Conservation (phyloP, 2,113 vertebrate genomes). For the Alethe castanea region DNA sequence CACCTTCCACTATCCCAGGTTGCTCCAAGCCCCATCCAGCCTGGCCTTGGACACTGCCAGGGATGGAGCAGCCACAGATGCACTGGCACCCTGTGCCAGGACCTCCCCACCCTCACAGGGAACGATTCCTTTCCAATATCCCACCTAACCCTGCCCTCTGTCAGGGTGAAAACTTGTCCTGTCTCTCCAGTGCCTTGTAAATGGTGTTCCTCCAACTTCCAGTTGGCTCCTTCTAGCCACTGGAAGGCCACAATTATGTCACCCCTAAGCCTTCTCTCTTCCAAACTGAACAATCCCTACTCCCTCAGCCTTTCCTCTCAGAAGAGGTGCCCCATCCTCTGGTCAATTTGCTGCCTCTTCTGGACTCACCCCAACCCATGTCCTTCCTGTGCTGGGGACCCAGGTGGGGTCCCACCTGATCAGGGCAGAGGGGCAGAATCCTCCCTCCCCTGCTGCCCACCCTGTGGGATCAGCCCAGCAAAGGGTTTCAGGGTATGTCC, state of each 20-base stretch:
- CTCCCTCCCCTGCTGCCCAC: neutral
- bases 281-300: neutral
- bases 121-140: neutral
- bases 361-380: neutral
- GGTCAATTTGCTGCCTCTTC: neutral
- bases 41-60: neutral
- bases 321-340: neutral
- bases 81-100: neutral
- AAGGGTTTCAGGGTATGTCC: neutral
- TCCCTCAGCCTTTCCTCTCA: neutral
- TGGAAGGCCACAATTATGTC: too few species aligned
- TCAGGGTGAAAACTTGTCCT: neutral
- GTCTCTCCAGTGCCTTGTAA: neutral
- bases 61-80: neutral
- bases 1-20: rapidly evolving
- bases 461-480: neutral
- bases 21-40: rapidly evolving
- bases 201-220: too few species aligned
- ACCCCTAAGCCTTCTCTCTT: neutral
- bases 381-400: neutral
- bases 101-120: rapidly evolving
- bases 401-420: neutral
- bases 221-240: too few species aligned
- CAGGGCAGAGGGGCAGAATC: neutral
- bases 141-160: neutral